Conservation (phyloP, 2,888 invertebrate genomes). For the Spialia ferax region DNA sequence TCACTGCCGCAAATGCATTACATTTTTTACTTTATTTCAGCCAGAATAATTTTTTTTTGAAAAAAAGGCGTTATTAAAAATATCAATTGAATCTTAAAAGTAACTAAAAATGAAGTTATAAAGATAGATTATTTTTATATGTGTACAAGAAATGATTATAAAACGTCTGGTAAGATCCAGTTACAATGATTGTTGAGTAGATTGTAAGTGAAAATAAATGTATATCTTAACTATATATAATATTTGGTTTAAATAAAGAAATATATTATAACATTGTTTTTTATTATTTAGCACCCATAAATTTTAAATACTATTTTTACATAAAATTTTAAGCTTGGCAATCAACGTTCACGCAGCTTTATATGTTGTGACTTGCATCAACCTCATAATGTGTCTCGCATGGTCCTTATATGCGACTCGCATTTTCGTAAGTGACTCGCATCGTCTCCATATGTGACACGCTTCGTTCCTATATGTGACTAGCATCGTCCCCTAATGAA, state of each 20-base stretch:
- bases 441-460: no score
- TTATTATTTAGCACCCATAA: not conserved
- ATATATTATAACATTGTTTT: not conserved
- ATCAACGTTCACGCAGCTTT: no score
- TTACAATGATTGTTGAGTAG: constrained; percentile 24
- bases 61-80: no score
- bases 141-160: constrained; percentile 18
- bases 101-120: not conserved
- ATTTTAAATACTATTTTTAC: no score
- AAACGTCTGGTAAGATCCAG: constrained; percentile 1
- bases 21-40: not conserved
- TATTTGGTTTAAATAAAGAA: constrained; percentile 36
- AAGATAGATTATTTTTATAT: constrained; percentile 27
- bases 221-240: constrained; percentile 20
- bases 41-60: no score
- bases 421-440: no score
- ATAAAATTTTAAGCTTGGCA: no score
- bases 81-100: not conserved
- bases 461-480: no score
- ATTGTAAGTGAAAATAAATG: constrained; percentile 27
- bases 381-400: no score
- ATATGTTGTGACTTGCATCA: no score
- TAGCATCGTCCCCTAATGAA: no score
- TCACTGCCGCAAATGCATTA: not conserved
- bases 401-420: no score